A percentile compares a stretch with the other conserved stretches of the same genome.
phyloP scores from a whole-genome alignment of 2,888 invertebrate species.

The Eupithecia tripunctaria region DNA sequence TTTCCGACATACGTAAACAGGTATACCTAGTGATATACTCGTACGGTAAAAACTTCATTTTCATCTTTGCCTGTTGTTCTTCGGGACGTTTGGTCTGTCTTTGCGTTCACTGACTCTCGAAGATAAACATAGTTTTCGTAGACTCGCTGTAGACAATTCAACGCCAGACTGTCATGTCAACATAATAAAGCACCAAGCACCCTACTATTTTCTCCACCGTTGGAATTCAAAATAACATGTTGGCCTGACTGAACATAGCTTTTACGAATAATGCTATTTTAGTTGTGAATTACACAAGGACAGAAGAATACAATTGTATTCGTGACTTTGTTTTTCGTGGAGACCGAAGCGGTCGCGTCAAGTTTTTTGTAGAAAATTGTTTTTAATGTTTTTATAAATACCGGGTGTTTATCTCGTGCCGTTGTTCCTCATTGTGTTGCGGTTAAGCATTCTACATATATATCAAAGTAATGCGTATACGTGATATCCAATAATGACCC shows the following conservation, averaged over 20 bases:
- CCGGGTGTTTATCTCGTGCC: background rate
- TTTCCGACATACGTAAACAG: too few species aligned
- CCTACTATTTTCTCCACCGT: background rate
- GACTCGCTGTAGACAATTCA: conserved; percentile 15
- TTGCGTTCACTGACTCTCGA: conserved; percentile 22
- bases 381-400: background rate
- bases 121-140: conserved; percentile 26
- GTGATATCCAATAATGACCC: conserved; percentile 52
- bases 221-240: conserved; percentile 10
- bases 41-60: conserved; percentile 28
- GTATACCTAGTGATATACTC: too few species aligned
- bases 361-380: conserved; percentile 4
- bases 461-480: background rate
- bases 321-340: conserved; percentile 23
- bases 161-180: conserved; percentile 17
- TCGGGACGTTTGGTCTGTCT: conserved; percentile 26
- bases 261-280: conserved; percentile 21
- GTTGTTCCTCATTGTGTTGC: background rate
- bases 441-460: background rate
- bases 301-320: conserved; percentile 7
- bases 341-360: conserved; percentile 20
- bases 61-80: conserved; percentile 22
- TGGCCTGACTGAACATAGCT: conserved; percentile 11
- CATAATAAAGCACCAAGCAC: conserved; percentile 12
- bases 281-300: conserved; percentile 11